phyloP scores from a whole-genome alignment of 2,797 vertebrate species.

The Tragelaphus eurycerus region DNA sequence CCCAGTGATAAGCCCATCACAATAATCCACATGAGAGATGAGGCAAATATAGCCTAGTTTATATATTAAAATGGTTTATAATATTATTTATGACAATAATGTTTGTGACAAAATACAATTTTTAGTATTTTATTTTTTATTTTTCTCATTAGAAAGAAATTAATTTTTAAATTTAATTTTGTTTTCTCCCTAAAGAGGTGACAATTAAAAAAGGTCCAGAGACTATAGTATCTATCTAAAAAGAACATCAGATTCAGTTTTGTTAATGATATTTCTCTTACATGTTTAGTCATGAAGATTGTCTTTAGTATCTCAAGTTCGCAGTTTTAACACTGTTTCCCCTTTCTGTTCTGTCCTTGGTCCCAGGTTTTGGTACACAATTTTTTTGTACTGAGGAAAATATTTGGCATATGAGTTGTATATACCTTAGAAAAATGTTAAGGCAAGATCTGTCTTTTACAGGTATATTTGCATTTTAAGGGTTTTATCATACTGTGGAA shows the following conservation, averaged over 20 bases:
- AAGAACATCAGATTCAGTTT: background rate
- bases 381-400: slow-evolving; percentile 24
- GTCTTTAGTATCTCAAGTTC: background rate
- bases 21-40: background rate
- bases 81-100: background rate
- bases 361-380: background rate
- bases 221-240: background rate
- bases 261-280: background rate
- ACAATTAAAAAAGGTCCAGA: background rate
- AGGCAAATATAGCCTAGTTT: background rate
- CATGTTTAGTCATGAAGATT: background rate
- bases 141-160: background rate
- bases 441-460: background rate
- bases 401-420: background rate
- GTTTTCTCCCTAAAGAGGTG: background rate
- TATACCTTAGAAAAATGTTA: background rate
- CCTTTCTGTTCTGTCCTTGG: background rate
- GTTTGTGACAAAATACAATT: slow-evolving; percentile 14
- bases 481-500: background rate
- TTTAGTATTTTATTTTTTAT: background rate
- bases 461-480: background rate
- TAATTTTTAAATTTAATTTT: background rate
- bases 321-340: background rate
- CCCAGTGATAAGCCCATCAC: background rate
- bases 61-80: background rate